phyloP scores from a whole-genome alignment of 2,113 vertebrate genomes.

The Gnathonemus echidnorhynchus region DNA sequence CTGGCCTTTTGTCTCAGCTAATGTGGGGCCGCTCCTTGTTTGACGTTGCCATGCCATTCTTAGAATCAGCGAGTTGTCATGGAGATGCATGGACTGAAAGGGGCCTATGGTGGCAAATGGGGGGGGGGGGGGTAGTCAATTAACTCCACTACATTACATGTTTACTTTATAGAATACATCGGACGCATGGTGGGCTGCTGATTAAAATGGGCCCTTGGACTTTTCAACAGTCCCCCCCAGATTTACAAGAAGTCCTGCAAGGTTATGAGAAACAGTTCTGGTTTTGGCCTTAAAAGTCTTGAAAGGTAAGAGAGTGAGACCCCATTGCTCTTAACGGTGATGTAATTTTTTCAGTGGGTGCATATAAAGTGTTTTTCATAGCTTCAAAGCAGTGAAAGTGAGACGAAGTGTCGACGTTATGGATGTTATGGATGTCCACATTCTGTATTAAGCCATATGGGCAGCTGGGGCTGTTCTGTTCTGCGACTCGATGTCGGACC shows the following conservation, averaged over 20 bases:
- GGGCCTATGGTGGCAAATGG: slow-evolving; percentile 38
- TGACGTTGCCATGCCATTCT: slow-evolving; percentile 65
- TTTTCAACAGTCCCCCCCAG: slow-evolving; percentile 20
- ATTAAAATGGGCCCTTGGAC: slow-evolving; percentile 39
- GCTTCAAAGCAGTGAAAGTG: neutral
- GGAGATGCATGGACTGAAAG: slow-evolving; percentile 52
- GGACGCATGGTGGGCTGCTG: slow-evolving; percentile 37
- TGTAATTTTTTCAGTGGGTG: neutral
- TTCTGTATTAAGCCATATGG: neutral
- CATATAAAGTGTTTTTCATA: neutral
- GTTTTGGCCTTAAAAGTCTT: neutral
- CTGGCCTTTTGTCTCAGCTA: slow-evolving; percentile 51
- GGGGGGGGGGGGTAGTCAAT: slow-evolving; percentile 32
- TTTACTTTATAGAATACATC: slow-evolving; percentile 47
- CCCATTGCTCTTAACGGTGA: neutral
- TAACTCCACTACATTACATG: slow-evolving; percentile 47
- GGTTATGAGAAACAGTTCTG: slow-evolving; percentile 18
- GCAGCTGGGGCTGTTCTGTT: neutral
- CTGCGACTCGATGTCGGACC: neutral
- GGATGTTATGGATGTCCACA: neutral
- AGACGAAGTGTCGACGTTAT: neutral
- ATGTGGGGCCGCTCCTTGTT: slow-evolving; percentile 52
- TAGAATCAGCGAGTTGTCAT: slow-evolving; percentile 60
- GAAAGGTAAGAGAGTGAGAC: neutral
- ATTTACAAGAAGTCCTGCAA: slow-evolving; percentile 30